phyloP scores from a whole-genome alignment of 2,888 invertebrate species.

The Agrotis clavis region DNA sequence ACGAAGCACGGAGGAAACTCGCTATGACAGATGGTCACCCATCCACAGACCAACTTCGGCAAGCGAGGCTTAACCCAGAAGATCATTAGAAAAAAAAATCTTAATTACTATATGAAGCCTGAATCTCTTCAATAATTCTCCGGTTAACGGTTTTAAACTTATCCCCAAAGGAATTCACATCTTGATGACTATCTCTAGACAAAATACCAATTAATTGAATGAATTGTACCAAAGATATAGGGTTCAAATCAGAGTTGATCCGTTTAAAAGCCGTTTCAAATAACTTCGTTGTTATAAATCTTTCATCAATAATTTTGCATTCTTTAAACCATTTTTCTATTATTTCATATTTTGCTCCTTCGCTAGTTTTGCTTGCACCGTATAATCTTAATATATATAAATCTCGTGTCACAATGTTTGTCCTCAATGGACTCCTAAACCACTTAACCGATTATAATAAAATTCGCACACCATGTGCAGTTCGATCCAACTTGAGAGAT shows the following conservation, averaged over 20 bases:
- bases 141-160: constrained; percentile 65
- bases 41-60: too few relatives aligned
- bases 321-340: constrained; percentile 69
- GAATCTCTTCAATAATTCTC: constrained; percentile 57
- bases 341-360: constrained; percentile 62
- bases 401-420: too few relatives aligned
- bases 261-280: constrained; percentile 63
- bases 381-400: constrained; percentile 66
- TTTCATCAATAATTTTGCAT: constrained; percentile 69
- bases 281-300: constrained; percentile 41
- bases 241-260: constrained; percentile 65
- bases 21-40: too few relatives aligned
- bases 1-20: too few relatives aligned
- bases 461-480: too few relatives aligned
- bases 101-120: constrained; percentile 10
- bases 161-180: constrained; percentile 51
- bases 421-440: too few relatives aligned
- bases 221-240: constrained; percentile 67
- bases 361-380: constrained; percentile 57
- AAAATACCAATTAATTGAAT: constrained; percentile 70
- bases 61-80: too few relatives aligned
- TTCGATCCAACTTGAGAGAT: too few relatives aligned
- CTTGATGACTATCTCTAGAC: constrained; percentile 61
- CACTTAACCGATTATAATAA: too few relatives aligned
- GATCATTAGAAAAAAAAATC: background rate